These are phyloP conservation scores for Ladona fulva DNA, from an alignment of 1,140 invertebrate species.

Conservation along the genomic window DNA sequence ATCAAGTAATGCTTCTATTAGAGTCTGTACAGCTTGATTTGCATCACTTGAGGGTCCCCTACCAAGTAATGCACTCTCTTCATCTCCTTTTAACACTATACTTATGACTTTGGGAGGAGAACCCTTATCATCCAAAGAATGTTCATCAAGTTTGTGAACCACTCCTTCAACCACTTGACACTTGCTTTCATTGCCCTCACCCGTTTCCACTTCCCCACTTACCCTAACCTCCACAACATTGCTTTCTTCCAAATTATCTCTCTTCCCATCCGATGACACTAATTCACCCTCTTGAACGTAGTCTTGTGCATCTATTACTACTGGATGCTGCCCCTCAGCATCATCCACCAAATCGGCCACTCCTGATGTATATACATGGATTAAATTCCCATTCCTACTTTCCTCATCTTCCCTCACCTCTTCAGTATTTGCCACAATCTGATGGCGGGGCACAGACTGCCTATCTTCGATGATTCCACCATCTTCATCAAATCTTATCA, in stretches of 20 bases:
- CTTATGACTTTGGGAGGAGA: conserved; percentile 19
- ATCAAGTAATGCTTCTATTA: conserved; percentile 20
- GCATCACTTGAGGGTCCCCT: background rate
- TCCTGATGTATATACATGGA: conserved; percentile 7
- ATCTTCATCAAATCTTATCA: conserved; percentile 16
- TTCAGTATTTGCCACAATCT: background rate
- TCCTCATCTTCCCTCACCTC: background rate
- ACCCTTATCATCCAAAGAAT: background rate
- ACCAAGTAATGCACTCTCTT: background rate
- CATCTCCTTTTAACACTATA: conserved; percentile 18
- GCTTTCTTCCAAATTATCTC: background rate
- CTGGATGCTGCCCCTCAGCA: background rate
- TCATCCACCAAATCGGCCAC: background rate
- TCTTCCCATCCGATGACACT: background rate
- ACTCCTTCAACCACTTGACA: background rate
- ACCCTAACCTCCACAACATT: background rate
- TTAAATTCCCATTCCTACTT: conserved; percentile 4
- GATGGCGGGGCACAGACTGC: background rate
- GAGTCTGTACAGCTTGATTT: conserved; percentile 14
- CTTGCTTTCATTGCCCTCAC: background rate
- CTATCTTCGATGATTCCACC: background rate
- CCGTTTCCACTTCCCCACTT: background rate
- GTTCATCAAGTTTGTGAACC: background rate
- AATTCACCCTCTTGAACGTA: background rate
- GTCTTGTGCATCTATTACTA: conserved; percentile 18